A percentile compares a stretch with the other conserved stretches of the same genome.
These are phyloP conservation scores for Parthenolecanium corni DNA, from an alignment of 2,888 invertebrate genomes.

Conservation along the genomic window DNA sequence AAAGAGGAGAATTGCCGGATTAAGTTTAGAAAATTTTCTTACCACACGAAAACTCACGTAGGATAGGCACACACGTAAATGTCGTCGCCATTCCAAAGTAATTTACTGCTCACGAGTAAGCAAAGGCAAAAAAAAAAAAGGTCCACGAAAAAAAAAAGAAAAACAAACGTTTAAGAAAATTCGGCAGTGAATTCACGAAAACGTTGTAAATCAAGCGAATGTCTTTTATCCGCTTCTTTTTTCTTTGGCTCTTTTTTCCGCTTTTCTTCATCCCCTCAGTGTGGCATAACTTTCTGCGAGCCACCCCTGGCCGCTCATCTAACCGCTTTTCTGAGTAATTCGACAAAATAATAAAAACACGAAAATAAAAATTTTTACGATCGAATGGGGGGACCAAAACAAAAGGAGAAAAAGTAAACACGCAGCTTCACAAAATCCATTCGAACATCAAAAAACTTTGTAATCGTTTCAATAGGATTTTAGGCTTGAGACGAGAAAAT, in stretches of 20 bases:
- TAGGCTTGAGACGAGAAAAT: too few species aligned
- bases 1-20: not conserved
- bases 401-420: too few species aligned
- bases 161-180: not conserved
- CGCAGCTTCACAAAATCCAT: too few species aligned
- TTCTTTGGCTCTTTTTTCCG: too few species aligned
- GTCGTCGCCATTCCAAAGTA: not conserved
- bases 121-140: not conserved
- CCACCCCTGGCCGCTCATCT: too few species aligned
- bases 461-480: too few species aligned
- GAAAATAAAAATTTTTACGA: not conserved
- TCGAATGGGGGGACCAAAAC: not conserved
- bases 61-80: not conserved
- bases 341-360: not conserved
- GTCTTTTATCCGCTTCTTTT: not conserved
- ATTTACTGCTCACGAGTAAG: not conserved
- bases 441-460: too few species aligned
- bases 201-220: not conserved
- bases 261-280: too few species aligned
- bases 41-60: not conserved
- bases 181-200: not conserved
- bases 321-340: too few species aligned
- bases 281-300: too few species aligned
- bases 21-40: not conserved
- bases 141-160: not conserved